Evolutionary conservation across 2,797 vertebrate genomes (phyloP).

Genomic region (Hemibagrus guttatus): DNA sequence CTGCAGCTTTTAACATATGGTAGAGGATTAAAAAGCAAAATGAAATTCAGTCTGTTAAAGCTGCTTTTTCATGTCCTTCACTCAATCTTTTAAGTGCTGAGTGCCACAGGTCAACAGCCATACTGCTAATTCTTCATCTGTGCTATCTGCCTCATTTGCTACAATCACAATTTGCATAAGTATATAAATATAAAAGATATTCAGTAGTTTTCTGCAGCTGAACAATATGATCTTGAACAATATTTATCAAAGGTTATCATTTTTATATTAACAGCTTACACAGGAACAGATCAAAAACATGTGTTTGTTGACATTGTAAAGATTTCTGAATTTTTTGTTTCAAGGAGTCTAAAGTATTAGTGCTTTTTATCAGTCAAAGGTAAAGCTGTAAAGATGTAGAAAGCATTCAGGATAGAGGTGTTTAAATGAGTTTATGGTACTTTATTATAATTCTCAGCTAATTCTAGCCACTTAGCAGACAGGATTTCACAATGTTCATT

Average conservation of each 20-base stretch:
- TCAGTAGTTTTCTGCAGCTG: not conserved
- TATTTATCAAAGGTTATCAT: not conserved
- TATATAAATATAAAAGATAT: not conserved
- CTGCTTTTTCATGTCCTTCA: not conserved
- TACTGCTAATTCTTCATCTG: not conserved
- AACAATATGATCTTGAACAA: not conserved
- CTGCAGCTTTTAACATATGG: not conserved
- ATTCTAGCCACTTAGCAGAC: not conserved
- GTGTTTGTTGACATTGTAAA: not conserved
- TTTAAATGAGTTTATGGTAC: not conserved
- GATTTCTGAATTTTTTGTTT: not conserved
- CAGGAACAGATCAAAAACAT: not conserved
- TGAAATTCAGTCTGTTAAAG: not conserved
- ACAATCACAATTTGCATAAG: slow-evolving; percentile 1
- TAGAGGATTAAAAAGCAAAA: not conserved
- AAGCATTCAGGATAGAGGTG: not conserved
- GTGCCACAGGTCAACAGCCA: not conserved
- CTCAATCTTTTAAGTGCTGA: not conserved
- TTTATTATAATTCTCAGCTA: not conserved
- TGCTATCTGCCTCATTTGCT: not conserved
- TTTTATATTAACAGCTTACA: not conserved
- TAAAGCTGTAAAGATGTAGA: not conserved
- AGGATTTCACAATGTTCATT: not conserved
- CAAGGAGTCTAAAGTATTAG: not conserved
- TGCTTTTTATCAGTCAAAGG: not conserved